Base-by-base conservation (phyloP, 2,888 invertebrate genomes). In the Agonopterix arenella region DNA sequence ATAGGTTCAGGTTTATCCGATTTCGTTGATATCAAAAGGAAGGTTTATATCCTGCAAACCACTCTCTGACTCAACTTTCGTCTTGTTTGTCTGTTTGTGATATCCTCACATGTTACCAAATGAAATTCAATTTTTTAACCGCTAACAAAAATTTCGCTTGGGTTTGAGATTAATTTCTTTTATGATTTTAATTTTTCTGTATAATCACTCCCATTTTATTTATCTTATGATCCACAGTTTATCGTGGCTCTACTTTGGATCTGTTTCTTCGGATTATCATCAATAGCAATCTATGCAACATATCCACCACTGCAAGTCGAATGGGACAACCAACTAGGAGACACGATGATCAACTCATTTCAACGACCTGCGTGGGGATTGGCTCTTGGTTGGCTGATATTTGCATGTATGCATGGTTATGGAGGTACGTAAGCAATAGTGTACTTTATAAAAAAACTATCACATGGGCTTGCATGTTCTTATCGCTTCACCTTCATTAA, bases 341-440 rank as follows among this genome's bases (percentile, higher is more conserved):
- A 60, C 45, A 59, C 52, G n/a, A 28, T 62, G 1, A 40, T 59
- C 18, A 60, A 58, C 16, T 66, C 76, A 2, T 62, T 79, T 38
- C 60, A 64, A 9, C 57, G 80, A 44, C 62, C 73, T 0, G 58
- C 55, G 2, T 83, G 82, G 82, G 64, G 73, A 1, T 44, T 67
- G 5, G 68, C 65, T 7, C 49, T 81, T 13, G 60, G 68, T 2
- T 78, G 78, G 77, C 55, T 84, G 8, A 69, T 80, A 9, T 65
- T 76, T 50, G 75, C 77, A 3, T 82, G 81, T 50, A 56, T 58
- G 10, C 59, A 68, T 50, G 79, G 79, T 52, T 73, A 74, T 57
- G 79, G 76, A 68, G 81, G 83, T 82, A 63, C n/a, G 28, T 40
- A 40, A 2, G 8, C 1, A 37, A 8, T 9, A 40, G 40, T 40